Base-by-base conservation (phyloP, 2,888 invertebrate species). In the Disparrhopalites patrizii region DNA sequence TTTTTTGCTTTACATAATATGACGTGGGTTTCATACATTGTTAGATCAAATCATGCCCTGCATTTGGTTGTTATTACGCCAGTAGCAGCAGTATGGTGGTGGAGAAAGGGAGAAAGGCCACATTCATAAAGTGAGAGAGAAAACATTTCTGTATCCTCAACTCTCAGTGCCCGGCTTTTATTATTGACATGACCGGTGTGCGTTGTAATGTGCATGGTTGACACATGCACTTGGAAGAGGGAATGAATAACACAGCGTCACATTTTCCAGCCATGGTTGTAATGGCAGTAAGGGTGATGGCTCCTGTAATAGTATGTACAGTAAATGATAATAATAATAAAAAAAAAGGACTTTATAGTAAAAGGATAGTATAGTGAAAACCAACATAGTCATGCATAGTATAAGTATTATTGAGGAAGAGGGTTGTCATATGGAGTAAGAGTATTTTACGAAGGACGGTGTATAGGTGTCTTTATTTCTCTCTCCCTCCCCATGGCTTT, bases 21-120 rank as follows among this genome's bases (percentile, higher is more conserved):
- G 54, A 54, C 54, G 30, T 28, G 30, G 30, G 31, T 31, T 30
- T 54, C 54, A 54, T 31, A 54, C 54, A 54, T 18, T 54, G 47
- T 61, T 61, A 51, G 50, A 61, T 61, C 51, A 61, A 63, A 63
- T 63, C 63, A 63, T 28, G 63, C n/a, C 55, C 55, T 63, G 63
- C 63, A 56, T 55, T 63, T 56, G 63, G 63, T 56, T 63, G 62
- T n/a, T n/a, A n/a, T n/a, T n/a, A n/a, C n/a, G n/a, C n/a, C n/a
- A n/a, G n/a, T n/a, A n/a, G n/a, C n/a, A n/a, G n/a, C n/a, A n/a
- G n/a, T n/a, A n/a, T n/a, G n/a, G n/a, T n/a, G n/a, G n/a, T n/a
- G n/a, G n/a, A n/a, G n/a, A n/a, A n/a, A n/a, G n/a, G n/a, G n/a
- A n/a, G n/a, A n/a, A n/a, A n/a, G n/a, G n/a, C n/a, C n/a, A n/a